These are phyloP conservation scores for Stictocephala bisonia DNA, from an alignment of 2,888 invertebrate species.

Conservation along the genomic window DNA sequence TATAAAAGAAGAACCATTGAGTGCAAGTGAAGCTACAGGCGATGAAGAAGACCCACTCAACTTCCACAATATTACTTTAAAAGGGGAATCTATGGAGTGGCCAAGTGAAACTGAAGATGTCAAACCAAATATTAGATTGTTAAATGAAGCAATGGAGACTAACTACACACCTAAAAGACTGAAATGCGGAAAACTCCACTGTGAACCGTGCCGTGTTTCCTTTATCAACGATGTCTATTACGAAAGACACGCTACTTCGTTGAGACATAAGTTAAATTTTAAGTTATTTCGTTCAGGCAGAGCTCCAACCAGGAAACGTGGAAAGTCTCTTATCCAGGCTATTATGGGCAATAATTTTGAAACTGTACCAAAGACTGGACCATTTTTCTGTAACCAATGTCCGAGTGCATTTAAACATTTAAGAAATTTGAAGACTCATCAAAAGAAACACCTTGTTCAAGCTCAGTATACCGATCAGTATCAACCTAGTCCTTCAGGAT, in stretches of 20 bases:
- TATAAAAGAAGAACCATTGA: constrained; percentile 51
- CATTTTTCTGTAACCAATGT: constrained; percentile 25
- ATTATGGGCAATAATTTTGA: background rate
- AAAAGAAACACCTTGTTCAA: constrained; percentile 20
- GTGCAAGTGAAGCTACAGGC: constrained; percentile 33
- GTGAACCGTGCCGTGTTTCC: constrained; percentile 42
- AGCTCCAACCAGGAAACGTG: constrained; percentile 8
- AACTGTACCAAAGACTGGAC: background rate
- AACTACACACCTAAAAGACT: constrained; percentile 8
- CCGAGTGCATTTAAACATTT: constrained; percentile 35
- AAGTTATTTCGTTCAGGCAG: constrained; percentile 14
- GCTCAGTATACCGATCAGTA: no score
- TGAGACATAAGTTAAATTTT: constrained; percentile 37
- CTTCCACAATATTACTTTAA: constrained; percentile 40
- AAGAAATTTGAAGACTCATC: constrained; percentile 41
- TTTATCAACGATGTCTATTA: constrained; percentile 40
- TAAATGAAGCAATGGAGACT: constrained; percentile 24
- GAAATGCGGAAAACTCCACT: constrained; percentile 42
- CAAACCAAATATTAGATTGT: constrained; percentile 31
- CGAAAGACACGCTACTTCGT: constrained; percentile 34
- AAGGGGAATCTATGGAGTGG: constrained; percentile 25
- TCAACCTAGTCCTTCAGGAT: no score
- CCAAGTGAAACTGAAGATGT: constrained; percentile 15
- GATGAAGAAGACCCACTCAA: constrained; percentile 36
- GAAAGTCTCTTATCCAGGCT: constrained; percentile 6